A percentile compares a stretch with the other conserved stretches of the same genome.
phyloP scores from a whole-genome alignment of 2,113 vertebrate genomes.

The Amphiprion percula region DNA sequence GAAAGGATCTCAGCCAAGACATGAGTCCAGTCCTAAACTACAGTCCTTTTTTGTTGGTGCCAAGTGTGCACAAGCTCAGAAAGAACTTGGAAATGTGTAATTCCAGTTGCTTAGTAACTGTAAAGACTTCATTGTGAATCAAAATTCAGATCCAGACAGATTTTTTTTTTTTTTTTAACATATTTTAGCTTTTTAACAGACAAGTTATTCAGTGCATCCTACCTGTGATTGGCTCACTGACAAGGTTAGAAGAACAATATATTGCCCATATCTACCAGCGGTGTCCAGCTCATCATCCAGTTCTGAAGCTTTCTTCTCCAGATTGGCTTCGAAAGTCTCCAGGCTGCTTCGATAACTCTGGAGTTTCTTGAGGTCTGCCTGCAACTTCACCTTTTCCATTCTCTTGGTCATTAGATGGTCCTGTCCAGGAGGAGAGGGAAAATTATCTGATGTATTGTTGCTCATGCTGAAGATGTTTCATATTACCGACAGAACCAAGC shows the following conservation, averaged over 20 bases:
- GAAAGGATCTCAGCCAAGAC: no score
- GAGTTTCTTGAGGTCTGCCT: conserved; percentile 92
- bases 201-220: neutral
- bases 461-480: neutral
- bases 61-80: no score
- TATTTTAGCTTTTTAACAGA: no score
- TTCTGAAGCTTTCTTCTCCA: conserved; percentile 86
- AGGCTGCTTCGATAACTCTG: conserved; percentile 88
- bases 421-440: conserved; percentile 71
- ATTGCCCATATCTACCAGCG: conserved; percentile 81
- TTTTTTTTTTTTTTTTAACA: no score
- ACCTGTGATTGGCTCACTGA: neutral
- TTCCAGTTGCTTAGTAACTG: no score
- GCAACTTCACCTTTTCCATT: conserved; percentile 87
- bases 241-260: neutral
- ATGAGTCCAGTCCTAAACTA: no score
- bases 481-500: neutral
- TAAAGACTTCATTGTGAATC: no score
- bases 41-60: no score
- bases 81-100: no score
- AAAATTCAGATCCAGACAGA: no score
- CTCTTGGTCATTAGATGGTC: conserved; percentile 90
- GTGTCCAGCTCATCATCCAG: conserved; percentile 87
- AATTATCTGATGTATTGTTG: neutral
- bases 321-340: conserved; percentile 85